Evolutionary conservation across 2,888 invertebrate genomes (phyloP), one percentile per base, ranked within the genome.

Genomic region (Xestia rhomboidea): DNA sequence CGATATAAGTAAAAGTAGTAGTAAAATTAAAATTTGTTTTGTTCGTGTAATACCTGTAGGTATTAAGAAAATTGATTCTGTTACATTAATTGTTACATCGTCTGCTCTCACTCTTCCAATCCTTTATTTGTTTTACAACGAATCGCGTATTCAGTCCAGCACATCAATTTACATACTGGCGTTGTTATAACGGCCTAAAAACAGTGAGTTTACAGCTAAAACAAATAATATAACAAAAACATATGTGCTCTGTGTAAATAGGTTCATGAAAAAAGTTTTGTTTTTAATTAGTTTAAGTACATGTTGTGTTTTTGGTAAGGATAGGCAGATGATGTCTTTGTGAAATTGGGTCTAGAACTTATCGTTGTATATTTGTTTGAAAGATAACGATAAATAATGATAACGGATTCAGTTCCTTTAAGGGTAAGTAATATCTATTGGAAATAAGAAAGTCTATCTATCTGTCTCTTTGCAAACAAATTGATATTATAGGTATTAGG

Each of bases 131-230:
- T 57, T 71, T 77, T 79, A 46, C 38, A 57, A 3, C 3, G n/a
- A 57, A 79, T 76, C 60, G 72, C 77, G 77, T 73, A 77, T 77
- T 80, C 77, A 49, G 73, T 60, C 5, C 73, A 72, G 80, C 30
- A 80, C 60, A 72, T 49, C 60, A 49, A 76, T 77, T 60, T 60
- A 49, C 80, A 60, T 80, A 70, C 21, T 30, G 24, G 13, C 38
- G 60, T 60, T 49, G 30, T 72, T 49, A 30, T 15, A 72, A 34
- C n/a, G 38, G 11, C 44, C 44, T 34, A 34, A 46, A 30, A 18
- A 46, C 67, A 18, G 11, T 46, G 44, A 46, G 38, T n/a, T 57
- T 60, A 49, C 34, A 46, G 27, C 11, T 46, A 21, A 60, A 60
- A 77, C 38, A 49, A 79, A 71, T 49, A 57, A 21, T 49, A 13